Evolutionary conservation across 2,888 invertebrate genomes (phyloP).

Genomic region (Deilephila elpenor): DNA sequence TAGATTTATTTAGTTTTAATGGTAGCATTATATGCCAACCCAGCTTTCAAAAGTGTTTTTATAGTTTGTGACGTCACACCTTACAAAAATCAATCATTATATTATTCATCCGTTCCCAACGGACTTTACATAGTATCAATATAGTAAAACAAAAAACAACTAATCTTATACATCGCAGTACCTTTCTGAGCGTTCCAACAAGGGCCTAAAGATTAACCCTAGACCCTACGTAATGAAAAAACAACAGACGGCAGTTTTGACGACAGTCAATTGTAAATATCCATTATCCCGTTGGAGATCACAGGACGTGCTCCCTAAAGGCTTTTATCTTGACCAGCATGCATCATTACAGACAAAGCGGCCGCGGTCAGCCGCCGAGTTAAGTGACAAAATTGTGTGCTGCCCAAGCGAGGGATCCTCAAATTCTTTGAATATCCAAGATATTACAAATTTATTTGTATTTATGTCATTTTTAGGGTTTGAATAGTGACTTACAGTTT

Average conservation of each 20-base stretch:
- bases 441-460: too few species aligned
- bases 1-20: too few species aligned
- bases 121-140: too few species aligned
- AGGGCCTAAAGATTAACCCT: neutral
- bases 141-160: neutral
- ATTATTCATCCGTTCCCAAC: too few species aligned
- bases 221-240: neutral
- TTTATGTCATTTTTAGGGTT: too few species aligned
- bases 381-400: conserved; percentile 26
- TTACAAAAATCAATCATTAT: too few species aligned
- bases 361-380: conserved; percentile 32
- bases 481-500: too few species aligned
- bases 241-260: conserved; percentile 35
- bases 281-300: conserved; percentile 27
- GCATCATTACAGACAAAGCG: conserved; percentile 41
- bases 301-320: conserved; percentile 40
- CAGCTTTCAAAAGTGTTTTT: too few species aligned
- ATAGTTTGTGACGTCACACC: too few species aligned
- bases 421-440: too few species aligned
- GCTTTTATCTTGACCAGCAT: conserved; percentile 40
- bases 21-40: too few species aligned
- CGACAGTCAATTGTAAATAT: conserved; percentile 29
- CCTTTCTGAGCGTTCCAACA: neutral
- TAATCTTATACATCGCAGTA: neutral
- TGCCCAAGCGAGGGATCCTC: neutral